Conservation (phyloP, 2,113 vertebrate species). For the Hippopotamus amphibius region DNA sequence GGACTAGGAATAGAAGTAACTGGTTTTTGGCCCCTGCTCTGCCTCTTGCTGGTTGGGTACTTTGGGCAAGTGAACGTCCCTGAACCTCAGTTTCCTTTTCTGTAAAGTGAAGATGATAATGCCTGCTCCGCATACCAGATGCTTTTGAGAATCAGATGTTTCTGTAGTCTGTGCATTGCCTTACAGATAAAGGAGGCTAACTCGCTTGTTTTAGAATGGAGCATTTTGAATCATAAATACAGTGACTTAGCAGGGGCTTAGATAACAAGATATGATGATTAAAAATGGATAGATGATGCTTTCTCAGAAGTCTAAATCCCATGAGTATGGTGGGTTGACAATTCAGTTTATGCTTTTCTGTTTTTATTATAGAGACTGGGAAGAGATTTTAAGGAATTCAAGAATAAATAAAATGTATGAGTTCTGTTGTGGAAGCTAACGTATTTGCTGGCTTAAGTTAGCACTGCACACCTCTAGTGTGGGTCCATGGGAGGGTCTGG, state of each 20-base stretch:
- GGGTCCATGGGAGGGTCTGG: neutral
- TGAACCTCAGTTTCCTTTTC: neutral
- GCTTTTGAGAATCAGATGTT: neutral
- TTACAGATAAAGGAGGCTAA: neutral
- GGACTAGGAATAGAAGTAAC: neutral
- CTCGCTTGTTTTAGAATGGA: neutral
- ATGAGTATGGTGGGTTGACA: neutral
- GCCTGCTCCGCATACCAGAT: neutral
- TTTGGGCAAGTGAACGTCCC: neutral
- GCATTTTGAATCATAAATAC: neutral
- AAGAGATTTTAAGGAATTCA: constrained; percentile 33
- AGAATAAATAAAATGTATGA: neutral
- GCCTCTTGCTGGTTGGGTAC: neutral
- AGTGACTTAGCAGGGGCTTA: neutral
- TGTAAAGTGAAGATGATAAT: neutral
- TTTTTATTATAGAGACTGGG: neutral
- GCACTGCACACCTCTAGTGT: neutral
- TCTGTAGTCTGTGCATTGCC: neutral
- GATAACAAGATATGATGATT: neutral
- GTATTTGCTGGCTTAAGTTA: neutral
- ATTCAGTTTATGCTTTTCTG: neutral
- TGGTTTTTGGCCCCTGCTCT: neutral
- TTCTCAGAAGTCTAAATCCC: neutral
- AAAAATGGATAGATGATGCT: neutral
- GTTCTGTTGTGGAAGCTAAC: neutral